Evolutionary conservation across 2,113 vertebrate genomes (phyloP).

Genomic region (Heteronetta atricapilla): DNA sequence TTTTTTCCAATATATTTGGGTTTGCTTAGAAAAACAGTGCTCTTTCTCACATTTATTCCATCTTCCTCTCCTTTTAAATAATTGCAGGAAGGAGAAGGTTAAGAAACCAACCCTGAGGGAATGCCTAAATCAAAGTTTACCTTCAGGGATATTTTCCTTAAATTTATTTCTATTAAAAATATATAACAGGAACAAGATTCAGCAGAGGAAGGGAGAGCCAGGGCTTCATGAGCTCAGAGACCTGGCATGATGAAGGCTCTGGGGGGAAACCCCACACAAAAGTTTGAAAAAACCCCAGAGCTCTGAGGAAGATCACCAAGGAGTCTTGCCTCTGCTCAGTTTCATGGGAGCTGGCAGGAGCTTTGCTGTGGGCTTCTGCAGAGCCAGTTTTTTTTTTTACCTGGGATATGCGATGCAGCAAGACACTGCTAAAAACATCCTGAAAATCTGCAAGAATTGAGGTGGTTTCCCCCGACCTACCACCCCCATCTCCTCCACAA

Average conservation of each 20-base stretch:
- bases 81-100: neutral
- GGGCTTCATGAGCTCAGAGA: neutral
- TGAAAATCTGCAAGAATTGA: constrained; percentile 23
- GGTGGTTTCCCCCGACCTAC: neutral
- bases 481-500: neutral
- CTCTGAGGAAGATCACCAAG: neutral
- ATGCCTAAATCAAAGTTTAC: neutral
- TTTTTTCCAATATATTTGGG: neutral
- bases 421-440: neutral
- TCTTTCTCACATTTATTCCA: neutral
- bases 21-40: neutral
- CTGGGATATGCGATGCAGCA: neutral
- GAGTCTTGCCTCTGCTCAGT: neutral
- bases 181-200: neutral
- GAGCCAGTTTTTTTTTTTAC: constrained; percentile 35
- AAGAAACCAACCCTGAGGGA: neutral
- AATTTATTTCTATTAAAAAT: neutral
- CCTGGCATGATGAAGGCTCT: neutral
- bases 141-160: neutral
- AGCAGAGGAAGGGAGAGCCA: neutral
- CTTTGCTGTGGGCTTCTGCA: neutral
- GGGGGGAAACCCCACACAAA: neutral
- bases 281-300: too few relatives aligned
- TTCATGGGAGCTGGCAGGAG: constrained; percentile 3
- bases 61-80: neutral